Base-by-base conservation (phyloP, 2,113 vertebrate species). In the Xenopus laevis region DNA sequence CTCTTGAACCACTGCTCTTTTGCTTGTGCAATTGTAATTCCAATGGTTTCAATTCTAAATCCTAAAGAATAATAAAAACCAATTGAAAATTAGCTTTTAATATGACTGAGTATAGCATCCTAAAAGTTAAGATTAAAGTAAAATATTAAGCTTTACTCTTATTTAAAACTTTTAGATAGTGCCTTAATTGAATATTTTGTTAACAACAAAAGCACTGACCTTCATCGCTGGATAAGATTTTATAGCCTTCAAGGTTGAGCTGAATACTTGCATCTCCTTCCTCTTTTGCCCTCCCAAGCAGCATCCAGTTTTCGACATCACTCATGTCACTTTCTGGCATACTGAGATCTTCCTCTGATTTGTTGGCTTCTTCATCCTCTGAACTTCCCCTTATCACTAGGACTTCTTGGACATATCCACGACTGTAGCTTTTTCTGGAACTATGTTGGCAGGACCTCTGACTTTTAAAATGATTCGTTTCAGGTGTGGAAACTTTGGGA, bases 301-400 rank as follows among this genome's bases (percentile, higher is more conserved):
- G 87, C 96, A 98, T 99, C 97, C 97, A 99, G 78, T 87, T 95
- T 81, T 99, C 93, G 1, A 98, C 59, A 0, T 95, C 92, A 0
- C 84, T 89, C 50, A 89, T 86, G 0, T 86, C 84, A 0, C 87
- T 87, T 21, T 89, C 89, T 11, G 89, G 91, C 27, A 82, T 1
- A 0, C 79, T 80, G 33, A 88, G 87, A 20, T 87, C 80, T 64
- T 80, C 78, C 46, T 50, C 78, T 13, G 67, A 52, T 16, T 18
- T 60, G 23, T 79, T 80, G 0, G 86, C 85, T 57, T 79, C 80
- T 4, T 65, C 64, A 1, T 50, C 78, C 79, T 12, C 87, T 71
- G 88, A 91, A 82, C 87, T 92, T 18, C 78, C 84, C 4, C 86
- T 84, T 79, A 91, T 87, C 1, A 91, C 61, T 77, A 90, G 33